These are phyloP conservation scores for Eilema caniola DNA, from an alignment of 2,888 invertebrate genomes.

Conservation along the genomic window DNA sequence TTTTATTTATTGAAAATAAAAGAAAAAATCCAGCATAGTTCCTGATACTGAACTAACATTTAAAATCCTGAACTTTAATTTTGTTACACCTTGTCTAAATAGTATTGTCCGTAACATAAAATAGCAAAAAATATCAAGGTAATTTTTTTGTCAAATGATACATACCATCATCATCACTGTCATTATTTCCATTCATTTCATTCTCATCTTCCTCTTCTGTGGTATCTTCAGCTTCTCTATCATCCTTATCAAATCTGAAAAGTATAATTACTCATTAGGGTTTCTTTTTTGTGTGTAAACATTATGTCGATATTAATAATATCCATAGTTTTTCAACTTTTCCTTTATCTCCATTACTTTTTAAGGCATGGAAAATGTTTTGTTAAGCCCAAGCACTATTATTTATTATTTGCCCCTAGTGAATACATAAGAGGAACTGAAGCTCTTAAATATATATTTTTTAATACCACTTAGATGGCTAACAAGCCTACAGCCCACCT, in stretches of 20 bases:
- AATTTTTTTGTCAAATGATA: constrained; percentile 20
- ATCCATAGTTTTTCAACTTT: too few species aligned
- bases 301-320: neutral
- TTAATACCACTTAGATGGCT: too few species aligned
- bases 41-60: too few species aligned
- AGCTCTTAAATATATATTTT: neutral
- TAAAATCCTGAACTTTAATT: too few species aligned
- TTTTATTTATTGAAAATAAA: too few species aligned
- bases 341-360: too few species aligned
- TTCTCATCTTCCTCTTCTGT: constrained; percentile 91
- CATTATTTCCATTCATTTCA: constrained; percentile 91
- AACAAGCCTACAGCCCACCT: too few species aligned
- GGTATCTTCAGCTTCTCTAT: constrained; percentile 93
- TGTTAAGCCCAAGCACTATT: too few species aligned
- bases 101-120: neutral
- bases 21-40: too few species aligned
- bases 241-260: constrained; percentile 91
- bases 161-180: constrained; percentile 89
- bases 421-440: neutral
- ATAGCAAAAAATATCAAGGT: neutral
- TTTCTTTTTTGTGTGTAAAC: neutral
- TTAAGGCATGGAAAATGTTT: too few species aligned
- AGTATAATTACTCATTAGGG: neutral
- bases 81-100: too few species aligned
- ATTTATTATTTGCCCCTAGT: too few species aligned